Conservation (phyloP, 2,888 invertebrate species). For the Phengaris alcon region DNA sequence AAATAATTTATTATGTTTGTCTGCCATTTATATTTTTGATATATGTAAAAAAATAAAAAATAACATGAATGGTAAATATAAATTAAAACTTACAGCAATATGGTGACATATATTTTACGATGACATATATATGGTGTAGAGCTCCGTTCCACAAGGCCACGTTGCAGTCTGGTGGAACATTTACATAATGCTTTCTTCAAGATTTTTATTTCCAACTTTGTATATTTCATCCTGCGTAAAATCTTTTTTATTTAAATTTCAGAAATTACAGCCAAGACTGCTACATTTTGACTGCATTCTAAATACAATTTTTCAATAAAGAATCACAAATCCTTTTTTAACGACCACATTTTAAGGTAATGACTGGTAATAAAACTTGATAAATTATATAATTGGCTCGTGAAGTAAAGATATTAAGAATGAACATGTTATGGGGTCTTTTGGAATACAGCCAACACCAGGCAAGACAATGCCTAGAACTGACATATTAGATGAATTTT, state of each 20-base stretch:
- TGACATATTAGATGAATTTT: not conserved
- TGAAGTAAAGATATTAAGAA: not conserved
- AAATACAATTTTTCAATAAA: not conserved
- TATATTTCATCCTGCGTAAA: not conserved
- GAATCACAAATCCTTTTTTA: constrained; percentile 12
- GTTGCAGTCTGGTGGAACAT: not conserved
- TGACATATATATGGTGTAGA: not conserved
- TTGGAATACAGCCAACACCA: constrained; percentile 18
- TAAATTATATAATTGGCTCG: constrained; percentile 20
- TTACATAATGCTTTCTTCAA: too few relatives aligned
- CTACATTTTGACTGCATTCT: not conserved
- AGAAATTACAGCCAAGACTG: not conserved
- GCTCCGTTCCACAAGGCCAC: not conserved
- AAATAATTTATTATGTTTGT: too few relatives aligned
- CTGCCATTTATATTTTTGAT: too few relatives aligned
- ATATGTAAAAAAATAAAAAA: too few relatives aligned
- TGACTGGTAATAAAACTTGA: constrained; percentile 19
- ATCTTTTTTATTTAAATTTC: not conserved
- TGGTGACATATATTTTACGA: too few relatives aligned
- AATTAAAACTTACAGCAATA: too few relatives aligned
- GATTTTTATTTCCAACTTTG: too few relatives aligned
- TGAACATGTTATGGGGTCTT: not conserved
- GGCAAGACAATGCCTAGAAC: not conserved
- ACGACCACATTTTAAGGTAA: constrained; percentile 16
- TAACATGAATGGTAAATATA: too few relatives aligned